Evolutionary conservation across 2,797 vertebrate genomes (phyloP).

Genomic region (Lepilemur ruficaudatus): DNA sequence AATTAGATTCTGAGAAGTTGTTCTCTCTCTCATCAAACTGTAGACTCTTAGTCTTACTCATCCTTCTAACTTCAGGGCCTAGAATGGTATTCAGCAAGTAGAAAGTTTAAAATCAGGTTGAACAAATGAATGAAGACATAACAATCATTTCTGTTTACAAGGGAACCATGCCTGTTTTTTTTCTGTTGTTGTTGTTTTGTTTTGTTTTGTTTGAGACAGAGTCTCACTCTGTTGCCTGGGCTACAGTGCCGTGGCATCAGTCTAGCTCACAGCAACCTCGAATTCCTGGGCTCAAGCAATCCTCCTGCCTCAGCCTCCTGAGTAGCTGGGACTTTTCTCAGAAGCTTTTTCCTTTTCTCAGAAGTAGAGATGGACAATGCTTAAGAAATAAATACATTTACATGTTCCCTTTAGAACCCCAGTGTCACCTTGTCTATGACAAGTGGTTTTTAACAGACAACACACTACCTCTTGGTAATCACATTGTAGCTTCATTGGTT

Average conservation of each 20-base stretch:
- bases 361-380: background rate
- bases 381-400: background rate
- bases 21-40: background rate
- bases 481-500: background rate
- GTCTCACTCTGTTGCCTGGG: no score
- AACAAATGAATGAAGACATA: background rate
- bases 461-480: background rate
- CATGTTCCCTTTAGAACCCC: background rate
- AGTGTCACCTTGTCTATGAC: background rate
- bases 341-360: background rate
- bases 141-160: background rate
- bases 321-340: no score
- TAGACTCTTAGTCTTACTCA: background rate
- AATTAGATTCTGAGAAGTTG: background rate
- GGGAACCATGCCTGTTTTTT: background rate
- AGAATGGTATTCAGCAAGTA: background rate
- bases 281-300: no score
- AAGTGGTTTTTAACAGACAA: background rate
- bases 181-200: background rate
- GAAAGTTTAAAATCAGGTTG: conserved; percentile 9
- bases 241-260: no score
- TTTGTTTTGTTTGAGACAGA: no score
- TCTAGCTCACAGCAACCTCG: no score
- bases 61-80: background rate
- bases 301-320: no score